Evolutionary conservation across 2,797 vertebrate genomes (phyloP).

Genomic region (Cuniculus paca): DNA sequence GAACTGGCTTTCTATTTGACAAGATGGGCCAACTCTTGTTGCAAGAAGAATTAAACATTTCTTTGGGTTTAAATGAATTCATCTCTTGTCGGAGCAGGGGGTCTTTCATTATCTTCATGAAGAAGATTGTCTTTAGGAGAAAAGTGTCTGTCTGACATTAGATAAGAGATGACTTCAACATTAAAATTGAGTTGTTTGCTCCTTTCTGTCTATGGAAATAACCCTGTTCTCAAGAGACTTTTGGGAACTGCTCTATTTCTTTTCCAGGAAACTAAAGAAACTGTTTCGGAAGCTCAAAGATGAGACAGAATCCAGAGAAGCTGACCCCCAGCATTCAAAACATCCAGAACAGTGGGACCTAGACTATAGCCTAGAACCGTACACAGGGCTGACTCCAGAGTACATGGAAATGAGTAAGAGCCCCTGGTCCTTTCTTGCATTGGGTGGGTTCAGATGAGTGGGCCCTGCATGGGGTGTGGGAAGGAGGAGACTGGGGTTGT

Average conservation of each 20-base stretch:
- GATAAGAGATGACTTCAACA: not conserved
- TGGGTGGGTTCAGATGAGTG: not conserved
- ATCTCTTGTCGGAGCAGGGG: not conserved
- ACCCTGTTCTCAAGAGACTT: not conserved
- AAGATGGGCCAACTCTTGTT: not conserved
- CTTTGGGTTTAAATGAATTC: not conserved
- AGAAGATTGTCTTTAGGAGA: not conserved
- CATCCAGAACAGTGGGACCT: slow-evolving; percentile 95
- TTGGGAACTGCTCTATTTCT: slow-evolving; percentile 49
- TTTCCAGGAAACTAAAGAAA: slow-evolving; percentile 90
- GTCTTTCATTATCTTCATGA: not conserved
- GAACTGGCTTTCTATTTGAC: not conserved
- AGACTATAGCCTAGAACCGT: slow-evolving; percentile 95
- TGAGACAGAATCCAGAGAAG: slow-evolving; percentile 89
- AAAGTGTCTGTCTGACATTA: not conserved
- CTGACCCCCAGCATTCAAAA: slow-evolving; percentile 87
- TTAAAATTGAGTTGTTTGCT: not conserved
- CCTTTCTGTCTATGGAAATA: not conserved
- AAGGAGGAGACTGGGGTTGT: not conserved
- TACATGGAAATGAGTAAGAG: slow-evolving; percentile 99
- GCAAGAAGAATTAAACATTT: not conserved
- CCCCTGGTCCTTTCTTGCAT: not conserved
- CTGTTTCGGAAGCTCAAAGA: slow-evolving; percentile 94
- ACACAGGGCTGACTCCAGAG: slow-evolving; percentile 95
- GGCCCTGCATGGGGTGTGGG: not conserved